Percentiles rank a stretch among this genome's conserved stretches.
These are phyloP conservation scores for Rhinolophus sinicus DNA, from an alignment of 2,113 vertebrate species.

Conservation along the genomic window DNA sequence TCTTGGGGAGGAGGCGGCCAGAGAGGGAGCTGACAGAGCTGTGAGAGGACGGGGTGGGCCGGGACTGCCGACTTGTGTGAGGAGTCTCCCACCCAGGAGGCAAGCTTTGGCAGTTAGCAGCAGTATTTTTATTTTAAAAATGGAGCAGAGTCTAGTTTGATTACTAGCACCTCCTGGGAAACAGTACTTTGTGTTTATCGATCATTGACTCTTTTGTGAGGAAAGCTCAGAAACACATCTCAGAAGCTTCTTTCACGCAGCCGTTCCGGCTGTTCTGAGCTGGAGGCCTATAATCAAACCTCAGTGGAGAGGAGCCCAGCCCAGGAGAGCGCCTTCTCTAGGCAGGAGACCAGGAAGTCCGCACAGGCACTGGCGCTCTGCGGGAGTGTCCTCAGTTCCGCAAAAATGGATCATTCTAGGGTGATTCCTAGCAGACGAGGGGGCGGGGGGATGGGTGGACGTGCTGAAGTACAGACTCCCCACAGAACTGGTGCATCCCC, in stretches of 20 bases:
- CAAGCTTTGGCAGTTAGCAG: not conserved
- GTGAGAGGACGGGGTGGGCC: accelerated
- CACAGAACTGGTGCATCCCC: too few species aligned
- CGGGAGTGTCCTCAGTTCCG: not conserved
- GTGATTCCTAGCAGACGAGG: not conserved
- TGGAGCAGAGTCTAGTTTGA: not conserved
- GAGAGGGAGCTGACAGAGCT: not conserved
- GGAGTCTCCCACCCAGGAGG: not conserved
- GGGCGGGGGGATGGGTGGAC: not conserved
- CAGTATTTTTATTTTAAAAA: not conserved
- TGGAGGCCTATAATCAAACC: not conserved
- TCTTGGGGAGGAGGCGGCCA: accelerated
- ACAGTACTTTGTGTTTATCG: not conserved
- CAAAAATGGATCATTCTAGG: not conserved
- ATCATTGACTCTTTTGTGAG: not conserved
- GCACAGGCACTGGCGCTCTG: accelerated
- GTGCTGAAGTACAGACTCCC: not conserved
- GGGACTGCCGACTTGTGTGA: not conserved
- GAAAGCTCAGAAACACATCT: not conserved
- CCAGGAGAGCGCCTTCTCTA: not conserved
- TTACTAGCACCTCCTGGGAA: not conserved
- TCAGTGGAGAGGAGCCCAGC: not conserved
- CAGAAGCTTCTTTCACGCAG: not conserved
- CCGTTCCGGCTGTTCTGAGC: not conserved
- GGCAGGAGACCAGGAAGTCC: not conserved